A percentile compares a stretch with the other conserved stretches of the same genome.
Evolutionary conservation across 2,888 invertebrate species (phyloP).

Genomic region (Helobdella robusta): DNA sequence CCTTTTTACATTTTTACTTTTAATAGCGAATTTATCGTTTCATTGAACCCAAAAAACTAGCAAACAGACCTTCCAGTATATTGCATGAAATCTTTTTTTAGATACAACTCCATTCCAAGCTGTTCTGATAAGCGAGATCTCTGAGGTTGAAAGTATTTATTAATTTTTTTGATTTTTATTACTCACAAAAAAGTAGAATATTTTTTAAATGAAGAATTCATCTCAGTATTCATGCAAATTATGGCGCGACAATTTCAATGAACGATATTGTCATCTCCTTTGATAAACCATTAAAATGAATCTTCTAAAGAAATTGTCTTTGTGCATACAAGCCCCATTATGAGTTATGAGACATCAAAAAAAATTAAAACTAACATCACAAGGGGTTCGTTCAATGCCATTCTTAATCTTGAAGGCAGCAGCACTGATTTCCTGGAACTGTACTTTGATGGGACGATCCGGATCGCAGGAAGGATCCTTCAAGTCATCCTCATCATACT

Average conservation of each 20-base stretch:
- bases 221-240: no score
- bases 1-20: not conserved
- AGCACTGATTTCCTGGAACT: constrained; percentile 76
- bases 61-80: constrained; percentile 11
- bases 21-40: no score
- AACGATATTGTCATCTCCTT: no score
- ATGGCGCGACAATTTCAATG: no score
- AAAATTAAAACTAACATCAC: constrained; percentile 71
- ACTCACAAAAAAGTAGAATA: not conserved
- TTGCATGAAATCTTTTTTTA: constrained; percentile 74
- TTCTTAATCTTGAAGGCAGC: constrained; percentile 78
- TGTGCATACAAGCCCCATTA: no score
- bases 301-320: no score
- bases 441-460: constrained; percentile 57
- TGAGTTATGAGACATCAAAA: no score
- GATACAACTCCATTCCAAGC: constrained; percentile 74
- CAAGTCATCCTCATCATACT: constrained; percentile 34
- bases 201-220: not conserved
- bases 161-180: no score
- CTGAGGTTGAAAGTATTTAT: constrained; percentile 55
- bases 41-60: no score
- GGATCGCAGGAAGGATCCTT: constrained; percentile 47
- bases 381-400: constrained; percentile 74
- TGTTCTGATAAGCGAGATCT: constrained; percentile 69
- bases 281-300: no score